phyloP scores from a whole-genome alignment of 2,888 invertebrate genomes.

The Spialia ferax region DNA sequence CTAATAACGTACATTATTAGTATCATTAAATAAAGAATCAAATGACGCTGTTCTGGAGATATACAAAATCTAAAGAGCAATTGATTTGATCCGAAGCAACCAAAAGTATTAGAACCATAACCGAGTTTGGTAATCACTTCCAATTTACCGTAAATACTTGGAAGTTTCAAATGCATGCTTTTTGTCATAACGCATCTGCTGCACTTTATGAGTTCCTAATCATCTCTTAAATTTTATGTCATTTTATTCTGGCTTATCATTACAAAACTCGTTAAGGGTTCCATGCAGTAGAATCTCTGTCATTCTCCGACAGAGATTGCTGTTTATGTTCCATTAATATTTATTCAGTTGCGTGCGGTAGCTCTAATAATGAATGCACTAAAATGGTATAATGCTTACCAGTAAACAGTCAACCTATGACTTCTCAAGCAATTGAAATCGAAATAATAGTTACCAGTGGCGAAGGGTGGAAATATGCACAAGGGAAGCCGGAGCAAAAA shows the following conservation, averaged over 20 bases:
- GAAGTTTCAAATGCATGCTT: conserved; percentile 2
- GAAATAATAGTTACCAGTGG: background rate
- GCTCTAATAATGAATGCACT: conserved; percentile 11
- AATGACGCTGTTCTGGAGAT: background rate
- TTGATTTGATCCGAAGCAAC: background rate
- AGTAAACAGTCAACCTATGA: background rate
- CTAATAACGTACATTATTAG: background rate
- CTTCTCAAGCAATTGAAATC: background rate
- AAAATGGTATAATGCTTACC: conserved; percentile 15
- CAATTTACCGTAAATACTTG: conserved; percentile 11
- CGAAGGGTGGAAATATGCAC: too few species aligned
- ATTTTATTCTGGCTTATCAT: conserved; percentile 25
- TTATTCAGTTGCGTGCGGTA: conserved; percentile 35
- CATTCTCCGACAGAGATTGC: conserved; percentile 28
- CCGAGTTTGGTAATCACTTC: conserved; percentile 14
- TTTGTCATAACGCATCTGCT: conserved; percentile 28
- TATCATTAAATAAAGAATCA: background rate
- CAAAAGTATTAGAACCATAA: background rate
- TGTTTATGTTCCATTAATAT: conserved; percentile 39
- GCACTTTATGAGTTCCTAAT: conserved; percentile 26
- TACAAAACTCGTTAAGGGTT: conserved; percentile 21
- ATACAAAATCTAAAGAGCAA: background rate
- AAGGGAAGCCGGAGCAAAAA: too few species aligned
- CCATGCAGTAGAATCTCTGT: too few species aligned
- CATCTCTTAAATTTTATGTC: conserved; percentile 34